These are phyloP conservation scores for Phalacrocorax brasilianus DNA, from an alignment of 2,113 vertebrate genomes.

Conservation along the genomic window DNA sequence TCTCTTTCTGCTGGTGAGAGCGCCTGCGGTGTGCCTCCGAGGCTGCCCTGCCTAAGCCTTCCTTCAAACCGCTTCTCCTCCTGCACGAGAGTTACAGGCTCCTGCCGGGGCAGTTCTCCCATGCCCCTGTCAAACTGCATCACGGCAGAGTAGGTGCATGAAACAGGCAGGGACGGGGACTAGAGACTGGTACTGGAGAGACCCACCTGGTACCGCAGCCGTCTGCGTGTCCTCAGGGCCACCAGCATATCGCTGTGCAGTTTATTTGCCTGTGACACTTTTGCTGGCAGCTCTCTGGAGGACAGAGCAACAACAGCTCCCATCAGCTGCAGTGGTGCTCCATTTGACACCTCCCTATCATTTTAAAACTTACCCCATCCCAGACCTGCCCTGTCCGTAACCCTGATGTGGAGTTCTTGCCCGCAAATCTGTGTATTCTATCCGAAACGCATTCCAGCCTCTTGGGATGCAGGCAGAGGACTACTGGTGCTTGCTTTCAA, in stretches of 20 bases:
- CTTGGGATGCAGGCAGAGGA: not conserved
- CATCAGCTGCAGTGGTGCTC: not conserved
- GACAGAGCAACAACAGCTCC: not conserved
- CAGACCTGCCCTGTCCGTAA: not conserved
- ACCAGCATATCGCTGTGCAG: rapidly evolving
- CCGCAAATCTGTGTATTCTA: not conserved
- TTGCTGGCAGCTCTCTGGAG: not conserved
- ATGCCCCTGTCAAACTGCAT: not conserved
- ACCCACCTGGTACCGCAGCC: not conserved
- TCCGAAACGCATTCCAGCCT: not conserved
- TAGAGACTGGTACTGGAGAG: not conserved
- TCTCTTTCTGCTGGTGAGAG: not conserved
- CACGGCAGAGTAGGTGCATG: not conserved
- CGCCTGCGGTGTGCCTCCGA: not conserved
- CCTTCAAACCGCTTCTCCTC: not conserved
- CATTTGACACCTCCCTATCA: rapidly evolving
- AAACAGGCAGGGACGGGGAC: not conserved
- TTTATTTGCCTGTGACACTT: not conserved
- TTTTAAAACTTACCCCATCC: not conserved
- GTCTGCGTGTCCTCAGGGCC: not conserved
- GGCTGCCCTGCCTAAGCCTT: not conserved
- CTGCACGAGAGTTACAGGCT: not conserved
- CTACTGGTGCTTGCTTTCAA: not conserved
- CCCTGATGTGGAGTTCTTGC: not conserved
- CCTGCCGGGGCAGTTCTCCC: not conserved